Base-by-base conservation (phyloP, 2,113 vertebrate species). In the Anarhynchus alexandrinus region DNA sequence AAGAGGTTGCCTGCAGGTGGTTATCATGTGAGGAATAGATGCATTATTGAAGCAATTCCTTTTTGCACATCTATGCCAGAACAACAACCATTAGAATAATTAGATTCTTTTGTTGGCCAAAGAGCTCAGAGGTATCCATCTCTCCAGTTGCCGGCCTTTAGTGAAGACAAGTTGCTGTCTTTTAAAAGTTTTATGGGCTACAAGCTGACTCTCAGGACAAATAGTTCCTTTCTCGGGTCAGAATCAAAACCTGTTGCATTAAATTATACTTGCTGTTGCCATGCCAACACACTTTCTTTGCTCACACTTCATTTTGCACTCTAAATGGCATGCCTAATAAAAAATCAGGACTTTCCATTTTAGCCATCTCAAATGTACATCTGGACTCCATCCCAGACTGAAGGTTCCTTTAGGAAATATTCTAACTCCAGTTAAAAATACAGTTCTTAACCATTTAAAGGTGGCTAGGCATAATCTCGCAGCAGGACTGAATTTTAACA, bases 291-390 rank as follows among this genome's bases (percentile, higher is more conserved):
- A 42, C 61, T 94, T 89, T 93, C 93, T 96, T 84, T 84, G 79
- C 92, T 96, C 88, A 86, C 94, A 96, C 92, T 96, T 96, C 92
- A 86, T 95, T 89, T 91, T 97, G 66, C 58, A 66, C 91, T 89
- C 93, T 86, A 86, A 97, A 97, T 88, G 71, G 93, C 93, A 94
- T 55, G 87, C 72, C 92, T 93, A 97, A 96, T 97, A 97, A 97
- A 96, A 96, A 95, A 79, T 82, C 78, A 89, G 78, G 74, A 95
- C 93, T 97, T 97, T 96, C 93, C 93, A 94, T 94, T 96, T 95
- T 90, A 95, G 84, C 89, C 91, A 93, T 89, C 86, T 97, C 94
- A 95, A 90, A 94, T 82, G 84, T 96, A 94, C 96, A 96, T 97
- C 95, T 96, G 95, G 96, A 90, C 78, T 92, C 85, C 62, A 93